Percentiles rank a stretch among this genome's conserved stretches.
Conservation (phyloP, 2,888 invertebrate species). For the Colostygia pectinataria region DNA sequence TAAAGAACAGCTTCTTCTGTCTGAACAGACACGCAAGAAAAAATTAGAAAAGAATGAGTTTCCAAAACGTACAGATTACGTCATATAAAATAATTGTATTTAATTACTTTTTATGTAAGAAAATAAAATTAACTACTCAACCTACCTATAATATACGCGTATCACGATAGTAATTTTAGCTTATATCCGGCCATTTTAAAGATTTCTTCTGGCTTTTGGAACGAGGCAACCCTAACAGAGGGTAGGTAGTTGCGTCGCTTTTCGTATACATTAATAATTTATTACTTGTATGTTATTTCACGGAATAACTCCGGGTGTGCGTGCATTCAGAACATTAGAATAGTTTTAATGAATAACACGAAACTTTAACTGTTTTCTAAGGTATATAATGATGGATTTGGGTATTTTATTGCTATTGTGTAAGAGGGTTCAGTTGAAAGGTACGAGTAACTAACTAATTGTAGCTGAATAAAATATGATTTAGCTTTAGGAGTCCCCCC, state of each 20-base stretch:
- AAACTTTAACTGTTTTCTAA: constrained; percentile 24
- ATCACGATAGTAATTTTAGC: too few species aligned
- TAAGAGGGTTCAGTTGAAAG: constrained; percentile 17
- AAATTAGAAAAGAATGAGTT: too few species aligned
- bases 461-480: constrained; percentile 2
- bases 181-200: neutral
- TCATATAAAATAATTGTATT: too few species aligned
- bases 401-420: constrained; percentile 26
- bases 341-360: constrained; percentile 29
- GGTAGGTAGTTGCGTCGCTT: constrained; percentile 23
- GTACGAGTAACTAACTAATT: neutral
- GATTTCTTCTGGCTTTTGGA: constrained; percentile 4
- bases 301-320: constrained; percentile 22
- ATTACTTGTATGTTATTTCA: constrained; percentile 29
- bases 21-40: too few species aligned
- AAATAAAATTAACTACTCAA: neutral
- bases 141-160: neutral
- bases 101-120: too few species aligned
- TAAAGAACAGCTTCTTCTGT: too few species aligned
- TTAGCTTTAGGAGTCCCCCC: too few species aligned
- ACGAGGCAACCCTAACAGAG: constrained; percentile 6
- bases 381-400: constrained; percentile 26
- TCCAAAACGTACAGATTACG: too few species aligned
- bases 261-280: constrained; percentile 28
- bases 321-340: constrained; percentile 28